phyloP scores from a whole-genome alignment of 2,888 invertebrate species.

The Xanthia icteritia region DNA sequence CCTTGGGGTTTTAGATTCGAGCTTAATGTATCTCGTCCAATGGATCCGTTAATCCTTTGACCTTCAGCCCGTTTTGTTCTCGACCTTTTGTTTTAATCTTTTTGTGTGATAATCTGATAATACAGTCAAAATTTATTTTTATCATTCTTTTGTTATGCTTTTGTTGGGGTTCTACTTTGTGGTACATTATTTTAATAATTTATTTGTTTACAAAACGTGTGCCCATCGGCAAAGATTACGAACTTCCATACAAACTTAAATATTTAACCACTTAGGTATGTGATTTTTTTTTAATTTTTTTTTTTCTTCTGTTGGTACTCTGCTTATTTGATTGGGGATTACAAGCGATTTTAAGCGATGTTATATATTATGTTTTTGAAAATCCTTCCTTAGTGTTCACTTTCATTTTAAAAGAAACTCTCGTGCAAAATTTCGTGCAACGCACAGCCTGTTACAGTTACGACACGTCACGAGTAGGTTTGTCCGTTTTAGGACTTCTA shows the following conservation, averaged over 20 bases:
- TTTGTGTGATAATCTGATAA: conserved; percentile 13
- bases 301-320: no score
- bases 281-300: no score
- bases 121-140: conserved; percentile 20
- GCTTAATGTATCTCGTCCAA: conserved; percentile 25
- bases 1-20: conserved; percentile 25
- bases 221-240: no score
- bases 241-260: no score
- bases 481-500: background rate
- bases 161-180: background rate
- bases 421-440: no score
- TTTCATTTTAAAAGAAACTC: no score
- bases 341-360: no score
- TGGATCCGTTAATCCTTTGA: conserved; percentile 44
- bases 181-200: background rate
- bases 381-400: no score
- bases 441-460: no score
- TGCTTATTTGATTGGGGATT: no score
- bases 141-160: conserved; percentile 7
- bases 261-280: no score
- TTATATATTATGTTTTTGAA: no score
- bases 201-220: background rate
- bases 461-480: background rate
- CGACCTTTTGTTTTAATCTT: conserved; percentile 24
- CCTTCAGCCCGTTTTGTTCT: conserved; percentile 32